Conservation (phyloP, 2,888 invertebrate species). For the Ectemnius continuus region DNA sequence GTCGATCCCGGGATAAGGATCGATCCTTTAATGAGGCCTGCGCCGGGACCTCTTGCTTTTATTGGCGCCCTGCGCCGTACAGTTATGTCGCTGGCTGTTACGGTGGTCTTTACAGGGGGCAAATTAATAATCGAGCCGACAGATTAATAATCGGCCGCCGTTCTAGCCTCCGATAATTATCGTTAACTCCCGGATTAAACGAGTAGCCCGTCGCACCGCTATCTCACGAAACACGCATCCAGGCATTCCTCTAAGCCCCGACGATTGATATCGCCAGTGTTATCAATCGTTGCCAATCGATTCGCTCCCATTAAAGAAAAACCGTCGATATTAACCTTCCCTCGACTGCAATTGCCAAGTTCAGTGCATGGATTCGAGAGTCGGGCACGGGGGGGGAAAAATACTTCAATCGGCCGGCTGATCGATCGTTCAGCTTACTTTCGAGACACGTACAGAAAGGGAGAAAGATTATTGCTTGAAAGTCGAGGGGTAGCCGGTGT, state of each 20-base stretch:
- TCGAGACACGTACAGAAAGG: too few relatives aligned
- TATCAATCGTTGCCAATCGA: too few relatives aligned
- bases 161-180: conserved; percentile 30
- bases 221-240: background rate
- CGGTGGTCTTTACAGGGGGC: conserved; percentile 1
- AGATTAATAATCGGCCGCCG: conserved; percentile 16
- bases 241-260: background rate
- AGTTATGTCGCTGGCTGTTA: background rate
- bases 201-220: background rate
- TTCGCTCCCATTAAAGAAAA: background rate
- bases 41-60: background rate
- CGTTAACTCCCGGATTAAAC: conserved; percentile 18
- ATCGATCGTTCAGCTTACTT: background rate
- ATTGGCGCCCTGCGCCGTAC: background rate
- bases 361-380: too few relatives aligned
- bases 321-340: background rate
- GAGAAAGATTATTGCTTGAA: background rate
- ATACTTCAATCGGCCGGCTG: background rate
- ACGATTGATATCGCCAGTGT: too few relatives aligned
- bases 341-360: too few relatives aligned
- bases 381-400: background rate
- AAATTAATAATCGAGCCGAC: background rate
- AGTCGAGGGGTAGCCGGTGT: conserved; percentile 14
- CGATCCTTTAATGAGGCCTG: conserved; percentile 6
- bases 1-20: background rate